These are phyloP conservation scores for Pristionchus exspectatus DNA, from an alignment of 2,888 invertebrate species.

Conservation along the genomic window DNA sequence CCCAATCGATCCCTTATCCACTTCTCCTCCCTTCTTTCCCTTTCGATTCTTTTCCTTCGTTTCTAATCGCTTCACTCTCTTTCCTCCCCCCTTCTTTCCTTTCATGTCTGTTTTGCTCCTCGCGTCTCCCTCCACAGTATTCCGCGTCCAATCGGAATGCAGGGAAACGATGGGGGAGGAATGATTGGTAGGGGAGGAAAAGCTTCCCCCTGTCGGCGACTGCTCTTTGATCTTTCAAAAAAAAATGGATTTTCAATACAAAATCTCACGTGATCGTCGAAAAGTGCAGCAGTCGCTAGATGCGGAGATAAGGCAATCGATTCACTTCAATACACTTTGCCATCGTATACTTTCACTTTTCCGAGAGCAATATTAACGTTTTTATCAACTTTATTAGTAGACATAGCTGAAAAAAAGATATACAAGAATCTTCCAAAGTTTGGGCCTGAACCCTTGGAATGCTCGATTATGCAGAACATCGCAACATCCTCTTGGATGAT, in stretches of 20 bases:
- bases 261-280: neutral
- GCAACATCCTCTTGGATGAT: constrained; percentile 26
- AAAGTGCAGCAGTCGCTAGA: neutral
- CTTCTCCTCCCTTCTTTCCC: neutral
- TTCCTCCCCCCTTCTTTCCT: neutral
- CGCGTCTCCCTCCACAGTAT: constrained; percentile 42
- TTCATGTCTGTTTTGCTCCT: constrained; percentile 35
- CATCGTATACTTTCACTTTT: neutral
- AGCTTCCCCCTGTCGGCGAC: neutral
- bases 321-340: neutral
- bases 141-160: constrained; percentile 51
- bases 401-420: no score
- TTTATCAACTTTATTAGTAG: no score
- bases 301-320: neutral
- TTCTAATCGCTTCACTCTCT: constrained; percentile 11
- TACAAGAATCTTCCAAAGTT: neutral
- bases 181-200: constrained; percentile 22
- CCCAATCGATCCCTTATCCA: neutral
- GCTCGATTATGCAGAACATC: constrained; percentile 13
- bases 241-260: neutral
- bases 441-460: neutral
- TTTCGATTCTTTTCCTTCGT: neutral
- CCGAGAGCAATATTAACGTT: no score
- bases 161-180: constrained; percentile 24
- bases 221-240: constrained; percentile 26